Conservation (phyloP, 2,113 vertebrate genomes). For the Daboia siamensis region DNA sequence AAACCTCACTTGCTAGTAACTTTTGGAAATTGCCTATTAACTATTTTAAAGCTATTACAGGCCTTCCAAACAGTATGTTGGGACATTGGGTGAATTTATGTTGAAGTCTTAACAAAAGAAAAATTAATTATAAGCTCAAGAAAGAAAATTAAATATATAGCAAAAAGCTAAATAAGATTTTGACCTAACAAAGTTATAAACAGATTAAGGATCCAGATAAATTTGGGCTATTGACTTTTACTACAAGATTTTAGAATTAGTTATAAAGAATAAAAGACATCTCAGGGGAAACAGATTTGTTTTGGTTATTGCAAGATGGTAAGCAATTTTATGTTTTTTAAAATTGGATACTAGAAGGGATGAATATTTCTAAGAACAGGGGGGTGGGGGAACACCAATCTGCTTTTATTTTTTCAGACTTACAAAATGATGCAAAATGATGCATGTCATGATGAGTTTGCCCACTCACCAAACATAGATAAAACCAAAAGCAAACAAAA, state of each 20-base stretch:
- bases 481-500: not conserved
- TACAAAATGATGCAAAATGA: not conserved
- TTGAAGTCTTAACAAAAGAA: not conserved
- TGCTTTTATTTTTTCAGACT: not conserved
- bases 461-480: not conserved
- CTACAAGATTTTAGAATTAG: not conserved
- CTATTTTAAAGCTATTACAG: not conserved
- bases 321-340: not conserved
- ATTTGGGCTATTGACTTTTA: not conserved
- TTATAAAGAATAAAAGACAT: not conserved
- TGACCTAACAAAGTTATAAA: not conserved
- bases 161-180: not conserved
- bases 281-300: not conserved
- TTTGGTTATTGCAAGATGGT: not conserved
- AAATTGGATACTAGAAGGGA: not conserved
- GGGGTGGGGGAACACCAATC: not conserved
- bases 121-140: not conserved
- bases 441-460: not conserved
- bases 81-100: not conserved
- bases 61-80: not conserved
- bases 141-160: not conserved
- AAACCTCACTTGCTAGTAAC: not conserved
- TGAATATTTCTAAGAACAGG: not conserved
- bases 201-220: not conserved
- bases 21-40: not conserved